A percentile compares a stretch with the other conserved stretches of the same genome.
Evolutionary conservation across 2,888 invertebrate species (phyloP).

Genomic region (Patella depressa): DNA sequence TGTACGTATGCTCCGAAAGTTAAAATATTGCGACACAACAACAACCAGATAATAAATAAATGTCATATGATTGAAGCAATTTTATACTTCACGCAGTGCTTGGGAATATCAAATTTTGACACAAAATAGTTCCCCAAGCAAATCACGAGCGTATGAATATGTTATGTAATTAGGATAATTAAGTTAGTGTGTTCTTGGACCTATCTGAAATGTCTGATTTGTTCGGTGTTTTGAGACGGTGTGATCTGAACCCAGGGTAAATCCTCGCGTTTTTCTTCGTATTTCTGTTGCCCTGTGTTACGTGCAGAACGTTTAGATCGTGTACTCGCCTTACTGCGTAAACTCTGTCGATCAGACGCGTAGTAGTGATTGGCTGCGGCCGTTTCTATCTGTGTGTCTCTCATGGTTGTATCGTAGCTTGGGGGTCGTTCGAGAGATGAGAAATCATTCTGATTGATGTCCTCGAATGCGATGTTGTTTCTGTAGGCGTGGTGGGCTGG

Average conservation of each 20-base stretch:
- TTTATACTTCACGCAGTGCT: too few relatives aligned
- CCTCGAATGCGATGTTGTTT: slow-evolving; percentile 38
- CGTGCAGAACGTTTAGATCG: slow-evolving; percentile 46
- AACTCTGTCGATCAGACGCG: slow-evolving; percentile 56
- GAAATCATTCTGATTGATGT: slow-evolving; percentile 32
- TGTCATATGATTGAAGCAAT: too few relatives aligned
- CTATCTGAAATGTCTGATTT: slow-evolving; percentile 46
- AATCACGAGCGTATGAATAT: too few relatives aligned
- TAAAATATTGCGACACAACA: too few relatives aligned
- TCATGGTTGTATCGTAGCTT: slow-evolving; percentile 62
- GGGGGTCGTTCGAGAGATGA: slow-evolving; percentile 56
- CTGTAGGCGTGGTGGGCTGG: slow-evolving; percentile 37
- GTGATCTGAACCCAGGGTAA: slow-evolving; percentile 65
- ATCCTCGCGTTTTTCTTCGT: slow-evolving; percentile 47
- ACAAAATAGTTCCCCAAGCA: too few relatives aligned
- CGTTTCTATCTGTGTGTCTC: slow-evolving; percentile 41
- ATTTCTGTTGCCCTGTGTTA: slow-evolving; percentile 11
- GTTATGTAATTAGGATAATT: too few relatives aligned
- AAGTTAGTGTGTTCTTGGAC: too few relatives aligned
- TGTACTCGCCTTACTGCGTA: slow-evolving; percentile 56
- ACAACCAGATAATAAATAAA: too few relatives aligned
- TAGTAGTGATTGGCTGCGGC: slow-evolving; percentile 45
- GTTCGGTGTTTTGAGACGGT: slow-evolving; percentile 49
- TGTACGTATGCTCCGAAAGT: too few relatives aligned
- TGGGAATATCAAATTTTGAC: too few relatives aligned